These are phyloP conservation scores for Sphaeramia orbicularis DNA, from an alignment of 2,797 vertebrate genomes.

Conservation along the genomic window DNA sequence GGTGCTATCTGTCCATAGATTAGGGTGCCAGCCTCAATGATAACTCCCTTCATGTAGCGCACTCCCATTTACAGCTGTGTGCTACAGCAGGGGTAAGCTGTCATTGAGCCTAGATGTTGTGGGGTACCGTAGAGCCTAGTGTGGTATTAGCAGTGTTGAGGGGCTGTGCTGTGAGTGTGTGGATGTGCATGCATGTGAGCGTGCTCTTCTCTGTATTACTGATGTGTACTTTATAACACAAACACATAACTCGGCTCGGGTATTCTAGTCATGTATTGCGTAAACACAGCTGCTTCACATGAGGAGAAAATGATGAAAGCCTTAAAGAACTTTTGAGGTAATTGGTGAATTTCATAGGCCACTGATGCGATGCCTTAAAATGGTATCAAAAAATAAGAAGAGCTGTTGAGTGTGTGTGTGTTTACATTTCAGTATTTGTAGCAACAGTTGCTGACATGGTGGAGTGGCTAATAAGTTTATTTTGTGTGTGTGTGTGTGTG, in stretches of 20 bases:
- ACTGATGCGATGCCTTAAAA: constrained; percentile 76
- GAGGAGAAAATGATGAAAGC: constrained; percentile 72
- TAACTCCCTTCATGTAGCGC: constrained; percentile 66
- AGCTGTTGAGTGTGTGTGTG: constrained; percentile 55
- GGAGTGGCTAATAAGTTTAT: constrained; percentile 56
- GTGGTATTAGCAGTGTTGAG: constrained; percentile 71
- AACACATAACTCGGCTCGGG: constrained; percentile 52
- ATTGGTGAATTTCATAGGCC: constrained; percentile 85
- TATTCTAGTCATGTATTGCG: constrained; percentile 63
- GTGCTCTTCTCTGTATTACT: constrained; percentile 47
- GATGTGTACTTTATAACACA: constrained; percentile 49
- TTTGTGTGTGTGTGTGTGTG: constrained; percentile 29
- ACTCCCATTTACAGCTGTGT: constrained; percentile 60
- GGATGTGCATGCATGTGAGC: constrained; percentile 70
- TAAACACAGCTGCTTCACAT: constrained; percentile 70
- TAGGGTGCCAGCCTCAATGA: constrained; percentile 79
- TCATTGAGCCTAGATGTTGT: constrained; percentile 79
- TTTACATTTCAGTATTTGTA: constrained; percentile 68
- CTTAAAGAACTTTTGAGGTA: constrained; percentile 76
- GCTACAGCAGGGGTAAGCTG: constrained; percentile 66
- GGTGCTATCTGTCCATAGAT: constrained; percentile 83
- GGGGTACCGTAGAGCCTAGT: constrained; percentile 74
- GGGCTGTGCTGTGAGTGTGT: constrained; percentile 77
- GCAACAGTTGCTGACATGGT: constrained; percentile 58
- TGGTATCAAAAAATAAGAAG: constrained; percentile 67